Evolutionary conservation across 2,113 vertebrate genomes (phyloP).

Genomic region (Cavia porcellus): DNA sequence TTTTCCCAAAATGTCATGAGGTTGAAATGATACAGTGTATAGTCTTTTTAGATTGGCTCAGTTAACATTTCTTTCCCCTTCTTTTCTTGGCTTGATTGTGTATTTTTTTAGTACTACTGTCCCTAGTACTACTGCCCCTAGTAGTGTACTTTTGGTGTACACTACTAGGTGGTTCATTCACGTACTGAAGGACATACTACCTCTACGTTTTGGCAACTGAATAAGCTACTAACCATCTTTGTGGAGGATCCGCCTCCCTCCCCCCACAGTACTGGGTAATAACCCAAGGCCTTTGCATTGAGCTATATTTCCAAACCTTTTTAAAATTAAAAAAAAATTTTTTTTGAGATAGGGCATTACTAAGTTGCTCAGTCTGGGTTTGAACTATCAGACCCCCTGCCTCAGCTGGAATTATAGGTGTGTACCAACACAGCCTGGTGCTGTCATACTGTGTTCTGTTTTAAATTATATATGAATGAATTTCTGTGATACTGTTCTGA

Average conservation of each 20-base stretch:
- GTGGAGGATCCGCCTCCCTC: background rate
- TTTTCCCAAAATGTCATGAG: background rate
- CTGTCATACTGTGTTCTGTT: background rate
- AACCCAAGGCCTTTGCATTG: background rate
- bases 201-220: background rate
- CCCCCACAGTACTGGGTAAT: background rate
- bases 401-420: background rate
- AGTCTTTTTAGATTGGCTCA: background rate
- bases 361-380: background rate
- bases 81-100: background rate
- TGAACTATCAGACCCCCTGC: background rate
- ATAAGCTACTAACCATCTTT: background rate
- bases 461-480: slow-evolving; percentile 19
- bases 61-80: background rate
- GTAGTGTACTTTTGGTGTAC: background rate
- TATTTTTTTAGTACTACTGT: background rate
- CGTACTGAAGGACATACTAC: background rate
- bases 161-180: background rate
- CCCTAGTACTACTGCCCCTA: too few relatives aligned
- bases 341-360: background rate
- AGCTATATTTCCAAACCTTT: background rate
- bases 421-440: background rate
- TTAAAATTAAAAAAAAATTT: background rate
- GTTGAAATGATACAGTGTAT: background rate
- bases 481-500: slow-evolving; percentile 48